A percentile compares a stretch with the other conserved stretches of the same genome.
These are phyloP conservation scores for Eremobia ochroleuca DNA, from an alignment of 2,888 invertebrate species.

Conservation along the genomic window DNA sequence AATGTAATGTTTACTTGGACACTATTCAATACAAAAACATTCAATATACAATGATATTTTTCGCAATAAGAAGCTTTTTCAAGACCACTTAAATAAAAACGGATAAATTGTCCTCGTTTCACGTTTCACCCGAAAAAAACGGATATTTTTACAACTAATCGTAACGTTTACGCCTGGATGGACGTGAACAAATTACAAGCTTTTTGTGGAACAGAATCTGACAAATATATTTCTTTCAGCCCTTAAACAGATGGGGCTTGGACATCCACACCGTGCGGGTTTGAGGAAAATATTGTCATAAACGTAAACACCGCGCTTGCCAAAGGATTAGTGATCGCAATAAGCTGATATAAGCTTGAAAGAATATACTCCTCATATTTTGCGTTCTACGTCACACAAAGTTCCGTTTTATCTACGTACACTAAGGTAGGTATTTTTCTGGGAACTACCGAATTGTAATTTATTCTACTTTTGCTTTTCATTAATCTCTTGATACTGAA, in stretches of 20 bases:
- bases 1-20: constrained; percentile 32
- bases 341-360: constrained; percentile 14
- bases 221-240: constrained; percentile 27
- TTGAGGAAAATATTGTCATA: constrained; percentile 33
- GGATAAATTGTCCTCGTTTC: constrained; percentile 28
- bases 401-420: not conserved
- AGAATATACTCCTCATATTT: not conserved
- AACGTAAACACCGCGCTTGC: constrained; percentile 20
- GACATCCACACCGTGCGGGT: not conserved
- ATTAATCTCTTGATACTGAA: constrained; percentile 23
- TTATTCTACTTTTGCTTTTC: constrained; percentile 14
- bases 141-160: constrained; percentile 45
- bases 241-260: constrained; percentile 16
- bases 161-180: constrained; percentile 32
- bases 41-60: constrained; percentile 37
- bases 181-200: constrained; percentile 53
- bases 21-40: constrained; percentile 43
- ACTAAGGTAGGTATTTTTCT: not conserved
- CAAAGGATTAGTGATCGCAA: constrained; percentile 21
- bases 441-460: constrained; percentile 1
- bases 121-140: constrained; percentile 21
- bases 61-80: constrained; percentile 35
- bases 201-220: constrained; percentile 34
- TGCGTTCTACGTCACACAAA: not conserved
- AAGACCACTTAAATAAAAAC: constrained; percentile 45